phyloP scores from a whole-genome alignment of 2,888 invertebrate species.

The Fragum whitleyi region DNA sequence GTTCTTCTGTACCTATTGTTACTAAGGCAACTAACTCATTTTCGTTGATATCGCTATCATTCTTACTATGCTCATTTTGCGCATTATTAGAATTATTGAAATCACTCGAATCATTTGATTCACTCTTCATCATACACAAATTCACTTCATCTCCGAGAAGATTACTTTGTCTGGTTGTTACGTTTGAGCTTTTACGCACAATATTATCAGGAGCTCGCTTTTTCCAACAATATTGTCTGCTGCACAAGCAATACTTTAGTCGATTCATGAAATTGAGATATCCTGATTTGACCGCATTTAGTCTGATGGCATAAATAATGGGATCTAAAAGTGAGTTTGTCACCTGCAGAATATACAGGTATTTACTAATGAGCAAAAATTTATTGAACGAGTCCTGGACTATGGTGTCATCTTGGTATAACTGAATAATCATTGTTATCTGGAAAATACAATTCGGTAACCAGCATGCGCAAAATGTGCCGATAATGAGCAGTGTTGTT shows the following conservation, averaged over 20 bases:
- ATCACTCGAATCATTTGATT: neutral
- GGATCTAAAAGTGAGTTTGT: slow-evolving; percentile 77
- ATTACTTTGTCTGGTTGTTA: neutral
- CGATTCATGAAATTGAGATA: slow-evolving; percentile 50
- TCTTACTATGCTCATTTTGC: neutral
- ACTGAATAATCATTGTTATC: slow-evolving; percentile 68
- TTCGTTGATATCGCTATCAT: slow-evolving; percentile 49
- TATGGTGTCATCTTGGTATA: slow-evolving; percentile 55
- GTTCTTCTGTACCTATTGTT: neutral
- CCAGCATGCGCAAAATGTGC: slow-evolving; percentile 78
- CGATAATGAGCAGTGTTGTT: slow-evolving; percentile 78
- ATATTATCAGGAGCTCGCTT: neutral
- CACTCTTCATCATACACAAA: neutral
- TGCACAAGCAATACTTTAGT: neutral
- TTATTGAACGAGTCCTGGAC: slow-evolving; percentile 60
- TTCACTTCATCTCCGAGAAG: neutral
- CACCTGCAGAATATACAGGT: slow-evolving; percentile 71
- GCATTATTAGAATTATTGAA: neutral
- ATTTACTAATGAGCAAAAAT: slow-evolving; percentile 68
- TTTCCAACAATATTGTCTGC: neutral
- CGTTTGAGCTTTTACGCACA: neutral
- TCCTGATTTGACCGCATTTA: slow-evolving; percentile 72
- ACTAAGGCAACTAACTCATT: slow-evolving; percentile 43
- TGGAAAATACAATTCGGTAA: slow-evolving; percentile 77
- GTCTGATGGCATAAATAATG: slow-evolving; percentile 75